Base-by-base conservation (phyloP, 1,140 invertebrate genomes). In the Campoletis sonorensis region DNA sequence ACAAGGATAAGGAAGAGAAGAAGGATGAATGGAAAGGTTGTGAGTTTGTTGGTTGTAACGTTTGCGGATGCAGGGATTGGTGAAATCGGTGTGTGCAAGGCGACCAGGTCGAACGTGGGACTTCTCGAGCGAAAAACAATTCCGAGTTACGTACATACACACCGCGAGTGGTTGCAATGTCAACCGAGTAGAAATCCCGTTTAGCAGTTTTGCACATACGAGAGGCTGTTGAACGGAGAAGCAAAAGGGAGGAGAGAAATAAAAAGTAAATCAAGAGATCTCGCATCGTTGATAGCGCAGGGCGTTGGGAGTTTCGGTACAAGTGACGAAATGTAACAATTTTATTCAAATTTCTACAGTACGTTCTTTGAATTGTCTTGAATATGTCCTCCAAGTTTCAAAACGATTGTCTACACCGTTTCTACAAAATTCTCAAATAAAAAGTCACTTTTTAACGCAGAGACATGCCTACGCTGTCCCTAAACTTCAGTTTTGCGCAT, bases 81-180 rank as follows among this genome's bases (percentile, higher is more conserved):
- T 15, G 45, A 45, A 54, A 54, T 54, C 54, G 54, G 11, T 27
- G 3, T 0, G n/a, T 21, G 40, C 71, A 73, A 18, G 21, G n/a
- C n/a, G 54, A 13, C 54, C 40, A 26, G 71, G 37, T 73, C 71
- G 71, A 73, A 73, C 71, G 71, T 73, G 71, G 21, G 54, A 10
- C 71, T 73, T 73, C 37, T 73, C 71, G 71, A 73, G 71, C 37
- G 40, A 37, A 73, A 73, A 73, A 73, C 71, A 73, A 73, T 73
- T 73, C 45, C 21, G 71, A 73, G 40, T 73, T n/a, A 73, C 37
- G 40, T 27, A 21, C 21, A 58, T 58, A 58, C 10, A 58, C 16
- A 58, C 18, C 3, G 18, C 18, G 54, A 33, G 40, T 45, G 40
- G 40, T 45, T 4, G 1, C 40, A 26, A 40, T 18, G 21, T 13